Conservation (phyloP, 2,797 vertebrate species). For the Lacerta bilineata region DNA sequence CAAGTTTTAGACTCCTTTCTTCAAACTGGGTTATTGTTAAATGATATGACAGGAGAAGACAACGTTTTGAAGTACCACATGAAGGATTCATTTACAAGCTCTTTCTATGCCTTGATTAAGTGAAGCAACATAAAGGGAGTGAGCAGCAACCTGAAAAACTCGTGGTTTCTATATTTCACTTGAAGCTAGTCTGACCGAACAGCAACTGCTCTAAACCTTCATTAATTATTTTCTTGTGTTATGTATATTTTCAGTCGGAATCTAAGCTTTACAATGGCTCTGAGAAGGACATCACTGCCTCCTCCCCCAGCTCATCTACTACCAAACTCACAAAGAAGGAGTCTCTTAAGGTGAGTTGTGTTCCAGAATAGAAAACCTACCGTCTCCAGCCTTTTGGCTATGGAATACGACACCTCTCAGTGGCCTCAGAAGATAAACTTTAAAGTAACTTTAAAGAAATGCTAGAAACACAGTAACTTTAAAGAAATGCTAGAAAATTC, state of each 20-base stretch:
- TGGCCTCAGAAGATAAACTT: constrained; percentile 13
- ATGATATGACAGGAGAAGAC: background rate
- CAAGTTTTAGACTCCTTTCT: background rate
- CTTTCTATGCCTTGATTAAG: background rate
- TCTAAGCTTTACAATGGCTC: constrained; percentile 99
- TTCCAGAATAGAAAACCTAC: constrained; percentile 17
- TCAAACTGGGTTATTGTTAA: background rate
- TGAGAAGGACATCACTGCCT: constrained; percentile 88
- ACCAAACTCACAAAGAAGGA: constrained; percentile 99
- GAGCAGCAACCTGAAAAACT: background rate
- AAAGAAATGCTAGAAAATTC: background rate
- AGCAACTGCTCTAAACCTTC: background rate
- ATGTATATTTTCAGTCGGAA: constrained; percentile 88
- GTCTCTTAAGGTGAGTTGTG: constrained; percentile 92
- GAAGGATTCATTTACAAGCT: background rate
- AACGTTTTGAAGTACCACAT: background rate
- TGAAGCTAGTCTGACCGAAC: background rate
- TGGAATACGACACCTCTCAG: background rate
- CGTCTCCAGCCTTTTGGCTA: background rate
- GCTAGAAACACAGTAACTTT: background rate
- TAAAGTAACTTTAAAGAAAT: background rate
- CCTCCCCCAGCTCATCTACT: constrained; percentile 80
- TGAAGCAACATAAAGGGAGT: background rate
- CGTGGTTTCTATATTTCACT: background rate
- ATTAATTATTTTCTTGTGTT: constrained; percentile 31